Base-by-base conservation (phyloP, 53 echinoderm and acorn worm genomes). In the Echinometra lucunter region DNA sequence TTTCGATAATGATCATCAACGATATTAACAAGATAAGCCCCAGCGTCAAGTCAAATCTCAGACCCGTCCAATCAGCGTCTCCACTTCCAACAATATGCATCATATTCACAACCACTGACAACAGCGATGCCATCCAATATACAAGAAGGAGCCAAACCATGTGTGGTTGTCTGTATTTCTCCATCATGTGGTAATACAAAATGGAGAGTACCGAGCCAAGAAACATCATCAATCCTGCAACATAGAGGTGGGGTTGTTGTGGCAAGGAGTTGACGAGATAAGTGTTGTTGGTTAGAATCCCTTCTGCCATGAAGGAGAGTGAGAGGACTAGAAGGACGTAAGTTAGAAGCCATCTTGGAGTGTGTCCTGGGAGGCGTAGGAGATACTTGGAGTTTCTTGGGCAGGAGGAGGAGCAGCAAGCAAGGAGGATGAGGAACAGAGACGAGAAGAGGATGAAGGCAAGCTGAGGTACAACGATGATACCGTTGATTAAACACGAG, bases 171-270 rank as follows among this genome's bases (percentile, higher is more conserved):
- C 96, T 88, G 96, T 97, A 97, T 55, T 74, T 72, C 83, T 98
- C 98, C 95, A 97, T 95, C 91, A 92, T 92, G 66, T 98, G 97
- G 82, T 97, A 98, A 74, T 92, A 96, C 18, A 95, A 82, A 4
- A 98, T 96, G 15, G 98, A 96, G 18, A 96, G 17, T 1, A 95
- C 45, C 12, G 93, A 91, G 3, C 96, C 96, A 3, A 97, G 88
- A 42, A 97, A 69, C 74, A 96, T 93, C 87, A 95, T 28, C 47
- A 89, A 82, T 8, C 95, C 94, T 45, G 96, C 95, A 28, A 99
- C 57, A 94, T 98, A 99, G 47, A 99, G 96, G 66, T 97, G 97
- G 12, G 98, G 97, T 66, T 98, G 97, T 10, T 95, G 95, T 88
- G 96, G 95, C 45, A 95, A 93, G 23, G 89, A 95, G 95, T 91